A percentile compares a stretch with the other conserved stretches of the same genome.
phyloP scores from a whole-genome alignment of 2,113 vertebrate species.

The Actenoides lindsayi region DNA sequence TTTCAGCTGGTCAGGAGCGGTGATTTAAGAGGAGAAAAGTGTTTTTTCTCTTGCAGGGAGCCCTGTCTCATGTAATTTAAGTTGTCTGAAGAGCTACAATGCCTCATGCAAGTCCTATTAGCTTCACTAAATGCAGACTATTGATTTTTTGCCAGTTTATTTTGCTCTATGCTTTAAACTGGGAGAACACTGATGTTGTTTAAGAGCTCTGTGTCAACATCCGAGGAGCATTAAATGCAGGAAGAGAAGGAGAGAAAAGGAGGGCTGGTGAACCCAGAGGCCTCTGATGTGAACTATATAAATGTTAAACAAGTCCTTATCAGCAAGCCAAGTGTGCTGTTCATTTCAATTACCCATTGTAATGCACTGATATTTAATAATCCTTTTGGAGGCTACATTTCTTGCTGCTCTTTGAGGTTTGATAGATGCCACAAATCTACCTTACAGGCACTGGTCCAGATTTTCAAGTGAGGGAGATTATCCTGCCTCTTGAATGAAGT shows the following conservation, averaged over 20 bases:
- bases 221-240: constrained; percentile 39
- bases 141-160: constrained; percentile 73
- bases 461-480: constrained; percentile 42
- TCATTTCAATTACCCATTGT: constrained; percentile 58
- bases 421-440: constrained; percentile 53
- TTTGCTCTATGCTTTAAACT: constrained; percentile 62
- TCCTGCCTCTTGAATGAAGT: constrained; percentile 26
- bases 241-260: background rate
- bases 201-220: constrained; percentile 64
- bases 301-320: constrained; percentile 68
- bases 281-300: constrained; percentile 49
- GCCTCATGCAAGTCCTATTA: constrained; percentile 68
- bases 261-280: constrained; percentile 24
- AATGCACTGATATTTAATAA: constrained; percentile 64
- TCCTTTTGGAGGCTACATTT: constrained; percentile 44
- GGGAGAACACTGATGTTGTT: constrained; percentile 47
- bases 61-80: constrained; percentile 48
- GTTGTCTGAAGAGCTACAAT: constrained; percentile 47
- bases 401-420: constrained; percentile 62
- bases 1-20: background rate
- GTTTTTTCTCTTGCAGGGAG: constrained; percentile 38
- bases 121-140: constrained; percentile 63
- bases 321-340: background rate
- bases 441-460: constrained; percentile 29
- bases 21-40: constrained; percentile 47